A percentile compares a stretch with the other conserved stretches of the same genome.
These are phyloP conservation scores for Cynopterus sphinx DNA, from an alignment of 2,797 vertebrate species.

Conservation along the genomic window DNA sequence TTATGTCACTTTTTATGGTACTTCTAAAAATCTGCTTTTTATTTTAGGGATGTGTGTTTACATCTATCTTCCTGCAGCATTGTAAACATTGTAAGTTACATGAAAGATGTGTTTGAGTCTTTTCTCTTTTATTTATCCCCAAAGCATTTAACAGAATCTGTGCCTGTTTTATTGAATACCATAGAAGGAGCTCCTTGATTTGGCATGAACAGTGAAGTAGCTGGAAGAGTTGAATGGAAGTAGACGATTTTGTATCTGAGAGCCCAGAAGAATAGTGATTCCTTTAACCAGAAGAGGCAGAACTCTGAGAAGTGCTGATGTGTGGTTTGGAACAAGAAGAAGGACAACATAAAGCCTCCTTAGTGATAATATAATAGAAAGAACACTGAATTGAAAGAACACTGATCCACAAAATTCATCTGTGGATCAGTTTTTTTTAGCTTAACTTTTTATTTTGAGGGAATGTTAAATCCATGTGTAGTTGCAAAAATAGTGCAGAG, in stretches of 20 bases:
- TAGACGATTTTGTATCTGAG: neutral
- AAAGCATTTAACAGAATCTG: neutral
- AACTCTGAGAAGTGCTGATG: neutral
- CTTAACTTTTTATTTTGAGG: neutral
- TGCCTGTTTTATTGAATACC: constrained; percentile 31
- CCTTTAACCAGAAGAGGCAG: neutral
- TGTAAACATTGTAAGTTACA: constrained; percentile 12
- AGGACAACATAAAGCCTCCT: neutral
- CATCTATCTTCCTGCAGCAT: neutral
- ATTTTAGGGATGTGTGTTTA: neutral
- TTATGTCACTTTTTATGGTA: constrained; percentile 7
- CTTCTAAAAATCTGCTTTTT: neutral
- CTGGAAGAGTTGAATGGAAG: neutral
- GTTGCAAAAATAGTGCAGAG: neutral
- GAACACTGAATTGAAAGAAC: neutral
- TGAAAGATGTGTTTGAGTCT: neutral
- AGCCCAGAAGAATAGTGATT: neutral
- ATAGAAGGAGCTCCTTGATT: constrained; percentile 14
- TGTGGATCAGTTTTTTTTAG: neutral
- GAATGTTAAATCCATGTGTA: neutral
- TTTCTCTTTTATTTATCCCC: neutral
- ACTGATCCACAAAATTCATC: neutral
- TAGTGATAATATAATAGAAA: neutral
- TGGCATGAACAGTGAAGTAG: neutral
- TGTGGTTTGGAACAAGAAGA: neutral